Percentiles rank a stretch among this genome's conserved stretches.
phyloP scores from a whole-genome alignment of 2,113 vertebrate genomes.

The Empidonax alnorum region DNA sequence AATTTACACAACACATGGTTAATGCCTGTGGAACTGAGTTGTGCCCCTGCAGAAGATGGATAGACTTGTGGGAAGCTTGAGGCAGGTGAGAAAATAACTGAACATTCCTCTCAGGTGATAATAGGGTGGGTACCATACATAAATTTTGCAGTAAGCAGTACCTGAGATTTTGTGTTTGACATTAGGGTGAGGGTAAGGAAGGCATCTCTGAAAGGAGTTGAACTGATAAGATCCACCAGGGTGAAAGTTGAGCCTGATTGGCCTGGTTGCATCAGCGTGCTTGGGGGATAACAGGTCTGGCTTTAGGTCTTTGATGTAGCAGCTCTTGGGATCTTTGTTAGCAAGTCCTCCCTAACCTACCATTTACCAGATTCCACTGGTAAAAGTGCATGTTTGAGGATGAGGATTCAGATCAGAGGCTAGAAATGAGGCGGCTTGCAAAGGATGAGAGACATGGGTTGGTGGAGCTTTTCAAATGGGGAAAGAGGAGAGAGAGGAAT shows the following conservation, averaged over 20 bases:
- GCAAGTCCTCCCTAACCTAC: rapidly evolving
- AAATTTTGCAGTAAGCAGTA: not conserved
- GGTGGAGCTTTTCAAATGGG: not conserved
- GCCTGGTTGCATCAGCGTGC: rapidly evolving
- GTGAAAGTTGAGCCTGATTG: not conserved
- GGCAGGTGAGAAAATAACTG: not conserved
- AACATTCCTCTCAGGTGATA: not conserved
- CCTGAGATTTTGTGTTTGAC: not conserved
- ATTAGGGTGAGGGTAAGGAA: not conserved
- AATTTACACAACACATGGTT: not conserved
- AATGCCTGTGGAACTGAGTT: not conserved
- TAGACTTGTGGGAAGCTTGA: not conserved
- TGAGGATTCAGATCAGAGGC: not conserved
- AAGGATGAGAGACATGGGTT: not conserved
- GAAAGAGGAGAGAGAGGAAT: not conserved
- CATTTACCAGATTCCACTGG: rapidly evolving
- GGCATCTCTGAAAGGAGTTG: not conserved
- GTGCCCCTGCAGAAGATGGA: not conserved
- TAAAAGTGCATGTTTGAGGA: not conserved
- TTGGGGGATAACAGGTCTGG: not conserved
- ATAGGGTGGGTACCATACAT: not conserved
- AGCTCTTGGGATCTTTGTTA: not conserved
- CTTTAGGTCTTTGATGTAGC: not conserved
- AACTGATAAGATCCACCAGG: not conserved
- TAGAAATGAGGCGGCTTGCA: not conserved